Conservation (phyloP, 2,797 vertebrate genomes). For the Notoglanidium macrostoma region DNA sequence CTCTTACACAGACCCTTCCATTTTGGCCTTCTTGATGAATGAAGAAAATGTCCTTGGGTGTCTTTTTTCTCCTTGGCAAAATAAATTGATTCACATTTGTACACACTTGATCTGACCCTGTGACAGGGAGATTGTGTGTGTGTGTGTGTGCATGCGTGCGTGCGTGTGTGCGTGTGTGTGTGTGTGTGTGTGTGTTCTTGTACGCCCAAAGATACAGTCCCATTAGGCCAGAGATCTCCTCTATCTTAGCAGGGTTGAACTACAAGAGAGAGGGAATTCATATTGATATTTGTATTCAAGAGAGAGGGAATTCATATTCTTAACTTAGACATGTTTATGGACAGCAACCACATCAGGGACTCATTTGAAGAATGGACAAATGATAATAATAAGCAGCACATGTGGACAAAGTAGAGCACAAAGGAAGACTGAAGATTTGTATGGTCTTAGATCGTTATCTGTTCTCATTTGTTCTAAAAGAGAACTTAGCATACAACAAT, state of each 20-base stretch:
- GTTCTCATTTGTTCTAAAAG: slow-evolving; percentile 36
- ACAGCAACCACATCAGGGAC: neutral
- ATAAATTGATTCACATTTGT: slow-evolving; percentile 86
- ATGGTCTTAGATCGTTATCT: slow-evolving; percentile 10
- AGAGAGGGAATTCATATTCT: neutral
- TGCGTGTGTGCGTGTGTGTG: slow-evolving; percentile 68
- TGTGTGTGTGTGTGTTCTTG: slow-evolving; percentile 63
- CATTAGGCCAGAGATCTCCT: slow-evolving; percentile 57
- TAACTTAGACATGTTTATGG: neutral
- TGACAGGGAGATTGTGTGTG: slow-evolving; percentile 75
- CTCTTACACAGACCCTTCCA: slow-evolving; percentile 48
- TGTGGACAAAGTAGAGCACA: slow-evolving; percentile 5
- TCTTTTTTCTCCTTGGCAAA: slow-evolving; percentile 61
- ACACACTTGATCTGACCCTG: slow-evolving; percentile 88
- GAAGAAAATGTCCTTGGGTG: slow-evolving; percentile 75
- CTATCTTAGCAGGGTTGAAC: slow-evolving; percentile 19
- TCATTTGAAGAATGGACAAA: slow-evolving; percentile 12
- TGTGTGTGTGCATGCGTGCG: slow-evolving; percentile 60
- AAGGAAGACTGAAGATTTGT: neutral
- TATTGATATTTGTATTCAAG: neutral
- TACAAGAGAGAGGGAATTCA: neutral
- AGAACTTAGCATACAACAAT: slow-evolving; percentile 41
- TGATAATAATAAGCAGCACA: slow-evolving; percentile 14
- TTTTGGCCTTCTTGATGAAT: slow-evolving; percentile 69
- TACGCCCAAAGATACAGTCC: slow-evolving; percentile 57